Percentiles rank a stretch among this genome's conserved stretches.
phyloP scores from a whole-genome alignment of 2,888 invertebrate genomes.

The Cancer borealis region DNA sequence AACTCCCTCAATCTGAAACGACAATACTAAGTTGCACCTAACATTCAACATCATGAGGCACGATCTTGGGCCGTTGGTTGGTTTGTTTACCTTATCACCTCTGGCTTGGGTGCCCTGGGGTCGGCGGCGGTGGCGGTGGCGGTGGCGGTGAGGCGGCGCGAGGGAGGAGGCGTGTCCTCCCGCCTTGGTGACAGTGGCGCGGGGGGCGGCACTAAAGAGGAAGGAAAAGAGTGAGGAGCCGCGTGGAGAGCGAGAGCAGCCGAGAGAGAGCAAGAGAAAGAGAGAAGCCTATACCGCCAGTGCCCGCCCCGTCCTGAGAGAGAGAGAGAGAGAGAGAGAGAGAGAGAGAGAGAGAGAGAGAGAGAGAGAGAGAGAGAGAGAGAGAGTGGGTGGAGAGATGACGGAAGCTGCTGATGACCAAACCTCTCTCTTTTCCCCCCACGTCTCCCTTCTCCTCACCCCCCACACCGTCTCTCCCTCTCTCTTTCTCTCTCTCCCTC shows the following conservation, averaged over 20 bases:
- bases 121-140: neutral
- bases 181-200: neutral
- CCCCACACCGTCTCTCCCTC: neutral
- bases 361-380: slow-evolving; percentile 3
- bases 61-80: neutral
- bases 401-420: neutral
- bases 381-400: slow-evolving; percentile 27
- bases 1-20: neutral
- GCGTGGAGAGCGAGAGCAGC: slow-evolving; percentile 48
- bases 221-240: slow-evolving; percentile 47
- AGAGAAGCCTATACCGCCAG: neutral
- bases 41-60: slow-evolving; percentile 4
- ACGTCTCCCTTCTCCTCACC: neutral
- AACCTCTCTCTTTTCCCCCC: neutral
- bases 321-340: neutral
- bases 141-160: slow-evolving; percentile 24
- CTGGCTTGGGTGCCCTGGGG: neutral
- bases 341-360: slow-evolving; percentile 4
- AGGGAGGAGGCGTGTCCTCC: slow-evolving; percentile 15
- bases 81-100: neutral
- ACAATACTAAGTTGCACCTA: neutral
- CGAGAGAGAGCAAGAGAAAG: slow-evolving; percentile 12
- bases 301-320: neutral
- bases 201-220: slow-evolving; percentile 46
- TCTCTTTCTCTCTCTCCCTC: slow-evolving; percentile 5